Base-by-base conservation (phyloP, 1,140 invertebrate genomes). In the Thaumetopoea pityocampa region DNA sequence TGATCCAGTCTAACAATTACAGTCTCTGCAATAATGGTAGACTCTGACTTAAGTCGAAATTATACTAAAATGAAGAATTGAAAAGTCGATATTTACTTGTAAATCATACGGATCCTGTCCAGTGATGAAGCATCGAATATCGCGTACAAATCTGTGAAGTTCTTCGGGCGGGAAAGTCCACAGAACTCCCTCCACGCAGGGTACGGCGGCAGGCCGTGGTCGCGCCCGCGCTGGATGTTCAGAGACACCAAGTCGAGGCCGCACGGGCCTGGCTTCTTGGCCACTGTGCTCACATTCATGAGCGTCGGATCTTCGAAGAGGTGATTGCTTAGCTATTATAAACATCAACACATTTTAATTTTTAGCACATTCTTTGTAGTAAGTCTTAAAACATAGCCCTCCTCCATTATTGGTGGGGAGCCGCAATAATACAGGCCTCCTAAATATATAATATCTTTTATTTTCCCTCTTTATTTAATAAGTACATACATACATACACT, bases 141-240 rank as follows among this genome's bases (percentile, higher is more conserved):
- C 0, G 58, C 68, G 0, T 79, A 69, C 3, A 99, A 86, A 60
- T 98, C 94, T 0, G 90, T 86, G 79, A 97, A 98, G 7, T 64
- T 90, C 6, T 65, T 77, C 0, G 92, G 91, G 23, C 86, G 83
- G 1, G 87, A 86, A 22, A 96, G 77, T 0, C 90, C 90, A 54
- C 95, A 97, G 62, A 91, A 88, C 51, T 92, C 84, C 11, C 94
- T 85, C 89, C 92, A 96, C 5, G 86, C 84, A 0, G 89, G 88
- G 79, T 98, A 98, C 0, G 91, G 74, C 0, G 94, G 92, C 9
- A 97, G 82, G 0, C 96, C 96, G 72, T 97, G 94, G 85, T 98
- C 96, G 12, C 96, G 79, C 0, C 95, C 96, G 24, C 94, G 87
- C 65, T 96, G 93, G 44, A 96, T 93, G 70, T 96, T 96, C 29